Evolutionary conservation across 2,888 invertebrate species (phyloP).

Genomic region (Drosophila fungiperda): DNA sequence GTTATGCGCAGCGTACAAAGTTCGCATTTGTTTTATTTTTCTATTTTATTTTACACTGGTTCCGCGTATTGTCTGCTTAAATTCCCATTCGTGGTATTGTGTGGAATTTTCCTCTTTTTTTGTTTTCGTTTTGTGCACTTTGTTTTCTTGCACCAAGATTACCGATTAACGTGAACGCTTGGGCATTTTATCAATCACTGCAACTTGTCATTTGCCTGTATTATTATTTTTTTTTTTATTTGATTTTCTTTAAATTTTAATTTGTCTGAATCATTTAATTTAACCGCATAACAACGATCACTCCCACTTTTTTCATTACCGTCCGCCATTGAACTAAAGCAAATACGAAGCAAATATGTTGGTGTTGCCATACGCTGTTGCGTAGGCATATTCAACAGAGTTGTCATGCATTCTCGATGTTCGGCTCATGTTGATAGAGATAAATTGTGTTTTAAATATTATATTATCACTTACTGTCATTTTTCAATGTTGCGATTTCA

Average conservation of each 20-base stretch:
- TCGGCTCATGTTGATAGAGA: background rate
- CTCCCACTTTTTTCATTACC: constrained; percentile 62
- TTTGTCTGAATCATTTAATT: constrained; percentile 28
- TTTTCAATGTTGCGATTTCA: background rate
- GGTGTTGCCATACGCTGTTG: constrained; percentile 53
- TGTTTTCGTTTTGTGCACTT: constrained; percentile 44
- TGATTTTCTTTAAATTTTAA: constrained; percentile 12
- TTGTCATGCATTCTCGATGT: constrained; percentile 18
- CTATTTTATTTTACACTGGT: constrained; percentile 56
- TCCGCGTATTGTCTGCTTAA: constrained; percentile 59
- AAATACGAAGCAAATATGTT: constrained; percentile 28
- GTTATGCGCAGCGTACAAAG: constrained; percentile 61
- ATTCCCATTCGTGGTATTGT: constrained; percentile 42
- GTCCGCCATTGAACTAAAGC: constrained; percentile 64
- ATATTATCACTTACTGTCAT: background rate
- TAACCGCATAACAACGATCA: constrained; percentile 55
- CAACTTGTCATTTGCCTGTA: constrained; percentile 36
- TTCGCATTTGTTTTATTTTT: constrained; percentile 58
- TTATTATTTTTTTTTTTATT: constrained; percentile 4
- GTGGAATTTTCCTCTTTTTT: constrained; percentile 45
- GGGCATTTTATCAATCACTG: constrained; percentile 51
- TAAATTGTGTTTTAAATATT: background rate
- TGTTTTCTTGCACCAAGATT: constrained; percentile 25
- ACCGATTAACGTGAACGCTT: constrained; percentile 32
- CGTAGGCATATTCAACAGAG: constrained; percentile 11